These are phyloP conservation scores for Fratercula arctica DNA, from an alignment of 2,797 vertebrate species.

Conservation along the genomic window DNA sequence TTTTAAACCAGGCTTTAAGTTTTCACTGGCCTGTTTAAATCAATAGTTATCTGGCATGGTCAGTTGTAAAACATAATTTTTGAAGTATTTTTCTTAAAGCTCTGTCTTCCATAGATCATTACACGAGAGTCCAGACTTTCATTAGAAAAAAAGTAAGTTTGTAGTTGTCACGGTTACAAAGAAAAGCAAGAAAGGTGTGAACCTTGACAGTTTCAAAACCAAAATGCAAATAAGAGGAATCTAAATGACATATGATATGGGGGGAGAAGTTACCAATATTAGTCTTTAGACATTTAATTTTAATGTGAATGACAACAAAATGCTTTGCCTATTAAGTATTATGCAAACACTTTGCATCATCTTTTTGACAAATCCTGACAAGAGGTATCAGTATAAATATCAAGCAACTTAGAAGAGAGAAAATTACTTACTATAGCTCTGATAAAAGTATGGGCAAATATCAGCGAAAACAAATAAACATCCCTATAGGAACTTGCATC, in stretches of 20 bases:
- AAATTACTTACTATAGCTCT: neutral
- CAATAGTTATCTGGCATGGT: neutral
- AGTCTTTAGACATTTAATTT: neutral
- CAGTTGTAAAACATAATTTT: neutral
- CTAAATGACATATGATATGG: neutral
- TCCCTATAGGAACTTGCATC: neutral
- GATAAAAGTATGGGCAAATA: neutral
- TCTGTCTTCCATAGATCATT: neutral
- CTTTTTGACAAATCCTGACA: neutral
- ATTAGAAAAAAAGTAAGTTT: neutral
- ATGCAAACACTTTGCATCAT: neutral
- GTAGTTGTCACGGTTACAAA: neutral
- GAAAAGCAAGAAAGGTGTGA: neutral
- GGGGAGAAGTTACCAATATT: neutral
- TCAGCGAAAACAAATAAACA: neutral
- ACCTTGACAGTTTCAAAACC: neutral
- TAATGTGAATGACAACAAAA: neutral
- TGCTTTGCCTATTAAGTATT: neutral
- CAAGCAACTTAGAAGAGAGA: neutral
- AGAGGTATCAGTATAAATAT: neutral
- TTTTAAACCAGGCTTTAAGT: neutral
- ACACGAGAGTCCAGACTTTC: neutral
- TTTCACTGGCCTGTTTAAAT: neutral
- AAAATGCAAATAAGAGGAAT: neutral
- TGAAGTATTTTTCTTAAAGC: neutral